Evolutionary conservation across 2,888 invertebrate genomes (phyloP), one percentile per base, ranked within the genome.

Genomic region (Campoletis raptor): DNA sequence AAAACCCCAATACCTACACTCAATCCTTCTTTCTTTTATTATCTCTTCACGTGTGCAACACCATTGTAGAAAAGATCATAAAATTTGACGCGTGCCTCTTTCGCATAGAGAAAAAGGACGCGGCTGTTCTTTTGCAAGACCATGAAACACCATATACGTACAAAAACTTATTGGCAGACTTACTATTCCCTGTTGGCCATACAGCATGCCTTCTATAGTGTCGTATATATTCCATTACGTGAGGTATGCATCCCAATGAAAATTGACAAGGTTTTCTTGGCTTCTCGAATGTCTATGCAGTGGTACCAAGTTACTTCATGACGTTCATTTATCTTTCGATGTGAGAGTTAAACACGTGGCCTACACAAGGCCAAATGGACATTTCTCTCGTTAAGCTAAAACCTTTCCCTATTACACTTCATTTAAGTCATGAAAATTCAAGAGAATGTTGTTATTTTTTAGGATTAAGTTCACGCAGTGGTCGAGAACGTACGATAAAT

Each of bases 131-230:
- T 52, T 36, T 67, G 42, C 48, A 42, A 42, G 72, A 83, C 64
- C 66, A 69, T 77, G 36, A 66, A 74, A 72, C 82, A 74, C 82
- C 61, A 30, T 61, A 36, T 77, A 80, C 77, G 80, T 37, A 70
- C 36, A 40, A 67, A 83, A 86, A 86, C 77, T 80, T 83, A 86
- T 86, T 83, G 85, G 80, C 85, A 64, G 64, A 83, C 72, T 86
- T 81, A 74, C 54, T 83, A 80, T 83, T 77, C 73, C 67, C 54
- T 18, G 83, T 37, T 73, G 72, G 24, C 54, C 40, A 10, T 52
- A 40, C 30, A 21, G 18, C 24, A 12, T 3, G 15, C 37, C 40
- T 48, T 15, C 30, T 18, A 21, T 18, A 21, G 12, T 37, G 61
- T 72, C 36, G 36, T 57, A 37, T 64, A 64, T 37, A 61, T 72